These are phyloP conservation scores for Ormia ochracea DNA, from an alignment of 2,888 invertebrate genomes.

Conservation along the genomic window DNA sequence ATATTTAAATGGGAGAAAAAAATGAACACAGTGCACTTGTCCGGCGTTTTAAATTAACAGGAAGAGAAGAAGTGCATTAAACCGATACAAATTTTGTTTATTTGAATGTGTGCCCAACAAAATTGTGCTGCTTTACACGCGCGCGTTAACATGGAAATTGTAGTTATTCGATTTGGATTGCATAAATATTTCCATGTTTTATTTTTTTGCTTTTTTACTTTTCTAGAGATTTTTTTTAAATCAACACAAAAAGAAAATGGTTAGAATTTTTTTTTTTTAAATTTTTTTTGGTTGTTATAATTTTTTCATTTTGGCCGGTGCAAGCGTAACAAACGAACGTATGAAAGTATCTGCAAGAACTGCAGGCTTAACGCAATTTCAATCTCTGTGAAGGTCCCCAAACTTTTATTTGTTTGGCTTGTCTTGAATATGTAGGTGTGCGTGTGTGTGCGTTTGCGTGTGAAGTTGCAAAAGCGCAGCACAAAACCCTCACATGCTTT, in stretches of 20 bases:
- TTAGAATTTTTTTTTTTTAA: slow-evolving; percentile 51
- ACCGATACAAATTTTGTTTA: slow-evolving; percentile 36
- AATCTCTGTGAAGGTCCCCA: slow-evolving; percentile 76
- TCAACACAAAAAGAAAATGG: slow-evolving; percentile 54
- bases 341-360: slow-evolving; percentile 76
- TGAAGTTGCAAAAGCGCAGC: slow-evolving; percentile 59
- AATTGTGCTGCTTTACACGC: slow-evolving; percentile 42
- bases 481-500: slow-evolving; percentile 51
- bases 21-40: slow-evolving; percentile 60
- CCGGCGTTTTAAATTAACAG: slow-evolving; percentile 53
- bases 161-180: slow-evolving; percentile 32
- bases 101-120: slow-evolving; percentile 5
- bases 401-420: slow-evolving; percentile 44
- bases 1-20: slow-evolving; percentile 23
- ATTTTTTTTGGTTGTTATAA: slow-evolving; percentile 24
- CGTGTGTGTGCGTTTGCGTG: slow-evolving; percentile 43
- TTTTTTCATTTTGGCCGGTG: slow-evolving; percentile 67
- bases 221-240: slow-evolving; percentile 30
- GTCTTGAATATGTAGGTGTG: slow-evolving; percentile 34
- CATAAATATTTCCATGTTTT: slow-evolving; percentile 30
- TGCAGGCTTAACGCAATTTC: slow-evolving; percentile 76
- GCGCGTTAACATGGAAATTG: slow-evolving; percentile 48
- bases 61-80: slow-evolving; percentile 17
- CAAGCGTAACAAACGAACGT: slow-evolving; percentile 73
- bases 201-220: slow-evolving; percentile 35